phyloP scores from a whole-genome alignment of 2,113 vertebrate genomes.

The Gymnobelideus leadbeateri region DNA sequence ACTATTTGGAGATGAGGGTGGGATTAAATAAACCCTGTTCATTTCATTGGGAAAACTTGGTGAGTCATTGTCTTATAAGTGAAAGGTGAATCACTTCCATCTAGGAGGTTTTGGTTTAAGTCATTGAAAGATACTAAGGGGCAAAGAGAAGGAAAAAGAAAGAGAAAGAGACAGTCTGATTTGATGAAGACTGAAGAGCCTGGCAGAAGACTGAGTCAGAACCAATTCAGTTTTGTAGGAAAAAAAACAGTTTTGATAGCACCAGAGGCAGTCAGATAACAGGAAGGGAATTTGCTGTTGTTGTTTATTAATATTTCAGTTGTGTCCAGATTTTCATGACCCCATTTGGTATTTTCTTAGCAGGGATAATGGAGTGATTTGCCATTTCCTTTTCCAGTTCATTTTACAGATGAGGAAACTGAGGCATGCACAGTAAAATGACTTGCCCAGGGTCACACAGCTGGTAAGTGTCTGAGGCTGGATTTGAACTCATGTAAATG shows the following conservation, averaged over 20 bases:
- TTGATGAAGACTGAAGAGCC: neutral
- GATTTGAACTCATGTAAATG: neutral
- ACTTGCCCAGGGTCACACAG: neutral
- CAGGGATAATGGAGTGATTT: neutral
- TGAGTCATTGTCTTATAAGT: neutral
- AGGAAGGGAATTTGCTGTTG: neutral
- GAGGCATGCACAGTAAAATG: neutral
- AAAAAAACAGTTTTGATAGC: neutral
- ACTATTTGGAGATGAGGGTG: neutral
- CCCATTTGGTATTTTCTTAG: neutral
- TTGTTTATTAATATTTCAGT: neutral
- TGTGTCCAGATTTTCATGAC: neutral
- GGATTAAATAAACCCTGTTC: neutral
- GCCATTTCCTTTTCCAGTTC: neutral
- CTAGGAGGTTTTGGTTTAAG: neutral
- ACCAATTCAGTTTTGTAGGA: neutral
- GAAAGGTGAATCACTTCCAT: neutral
- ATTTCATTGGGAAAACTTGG: neutral
- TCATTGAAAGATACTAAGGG: neutral
- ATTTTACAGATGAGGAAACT: neutral
- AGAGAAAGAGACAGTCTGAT: neutral
- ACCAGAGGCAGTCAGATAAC: neutral
- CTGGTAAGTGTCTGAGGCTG: neutral
- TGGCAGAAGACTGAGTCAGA: neutral
- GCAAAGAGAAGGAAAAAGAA: neutral